Percentiles rank a stretch among this genome's conserved stretches.
phyloP scores from a whole-genome alignment of 53 echinoderm and acorn worm genomes.

The Holothuria scabra region DNA sequence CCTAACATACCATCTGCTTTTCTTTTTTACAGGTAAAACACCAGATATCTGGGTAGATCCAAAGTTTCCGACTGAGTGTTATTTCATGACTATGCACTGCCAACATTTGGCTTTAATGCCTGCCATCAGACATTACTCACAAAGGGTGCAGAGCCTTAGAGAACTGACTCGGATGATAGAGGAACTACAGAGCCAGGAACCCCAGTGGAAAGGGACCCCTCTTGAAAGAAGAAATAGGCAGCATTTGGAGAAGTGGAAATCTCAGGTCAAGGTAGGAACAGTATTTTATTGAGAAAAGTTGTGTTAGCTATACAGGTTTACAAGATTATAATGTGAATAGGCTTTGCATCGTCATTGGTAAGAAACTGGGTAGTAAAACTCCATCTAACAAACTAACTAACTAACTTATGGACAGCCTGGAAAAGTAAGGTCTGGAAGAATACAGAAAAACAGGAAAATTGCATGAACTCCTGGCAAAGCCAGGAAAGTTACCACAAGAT shows the following conservation, averaged over 20 bases:
- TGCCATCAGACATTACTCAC: constrained; percentile 81
- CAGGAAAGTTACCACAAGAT: no score
- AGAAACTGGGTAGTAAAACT: no score
- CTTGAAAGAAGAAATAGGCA: constrained; percentile 79
- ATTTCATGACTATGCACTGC: constrained; percentile 93
- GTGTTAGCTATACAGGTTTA: no score
- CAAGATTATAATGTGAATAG: no score
- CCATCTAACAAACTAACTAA: no score
- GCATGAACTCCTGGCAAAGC: no score
- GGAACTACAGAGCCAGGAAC: constrained; percentile 83
- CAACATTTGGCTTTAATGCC: constrained; percentile 95
- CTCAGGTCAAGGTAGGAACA: constrained; percentile 64
- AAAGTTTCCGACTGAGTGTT: constrained; percentile 94
- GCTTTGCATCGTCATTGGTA: no score
- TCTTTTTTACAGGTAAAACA: not conserved
- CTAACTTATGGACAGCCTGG: no score
- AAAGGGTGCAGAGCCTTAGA: constrained; percentile 85
- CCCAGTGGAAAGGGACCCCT: constrained; percentile 85
- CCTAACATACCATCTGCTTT: not conserved
- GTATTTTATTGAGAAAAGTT: no score
- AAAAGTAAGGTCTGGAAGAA: no score
- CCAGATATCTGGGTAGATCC: constrained; percentile 75
- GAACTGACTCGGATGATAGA: constrained; percentile 88
- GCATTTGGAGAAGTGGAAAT: constrained; percentile 88
- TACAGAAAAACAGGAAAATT: no score